Evolutionary conservation across 1,140 invertebrate species (phyloP).

Genomic region (Sitophilus oryzae): DNA sequence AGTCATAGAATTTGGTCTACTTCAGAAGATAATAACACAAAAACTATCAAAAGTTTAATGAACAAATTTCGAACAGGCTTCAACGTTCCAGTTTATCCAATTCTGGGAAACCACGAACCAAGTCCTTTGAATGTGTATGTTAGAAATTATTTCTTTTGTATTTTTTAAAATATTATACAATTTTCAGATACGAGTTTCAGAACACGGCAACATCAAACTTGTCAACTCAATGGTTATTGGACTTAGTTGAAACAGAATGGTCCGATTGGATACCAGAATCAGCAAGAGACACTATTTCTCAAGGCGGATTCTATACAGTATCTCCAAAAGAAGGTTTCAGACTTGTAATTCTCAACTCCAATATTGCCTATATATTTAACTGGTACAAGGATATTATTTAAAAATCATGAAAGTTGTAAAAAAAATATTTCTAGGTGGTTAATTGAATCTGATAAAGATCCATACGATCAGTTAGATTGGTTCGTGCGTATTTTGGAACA

Average conservation of each 20-base stretch:
- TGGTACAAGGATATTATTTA: slow-evolving; percentile 44
- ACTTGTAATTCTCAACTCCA: slow-evolving; percentile 68
- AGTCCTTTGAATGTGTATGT: slow-evolving; percentile 78
- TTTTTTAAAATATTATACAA: slow-evolving; percentile 46
- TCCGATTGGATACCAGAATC: slow-evolving; percentile 55
- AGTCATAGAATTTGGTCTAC: slow-evolving; percentile 82
- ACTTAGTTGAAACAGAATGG: slow-evolving; percentile 58
- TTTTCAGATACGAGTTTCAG: slow-evolving; percentile 27
- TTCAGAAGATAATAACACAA: slow-evolving; percentile 56
- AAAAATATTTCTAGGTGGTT: slow-evolving; percentile 46
- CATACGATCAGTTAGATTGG: slow-evolving; percentile 70
- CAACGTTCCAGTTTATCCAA: slow-evolving; percentile 60
- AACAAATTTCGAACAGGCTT: slow-evolving; percentile 53
- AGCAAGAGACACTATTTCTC: slow-evolving; percentile 54
- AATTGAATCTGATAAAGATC: slow-evolving; percentile 53
- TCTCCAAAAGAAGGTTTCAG: slow-evolving; percentile 58
- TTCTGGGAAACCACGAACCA: slow-evolving; percentile 85
- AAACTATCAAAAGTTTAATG: slow-evolving; percentile 50
- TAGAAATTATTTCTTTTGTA: background rate
- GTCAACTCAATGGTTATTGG: slow-evolving; percentile 63
- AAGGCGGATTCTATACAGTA: slow-evolving; percentile 69
- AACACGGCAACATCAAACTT: slow-evolving; percentile 37
- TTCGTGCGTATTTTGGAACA: slow-evolving; percentile 59
- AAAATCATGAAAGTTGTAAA: background rate
- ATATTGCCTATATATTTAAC: slow-evolving; percentile 65